Conservation (phyloP, 2,113 vertebrate species). For the Anguilla rostrata region DNA sequence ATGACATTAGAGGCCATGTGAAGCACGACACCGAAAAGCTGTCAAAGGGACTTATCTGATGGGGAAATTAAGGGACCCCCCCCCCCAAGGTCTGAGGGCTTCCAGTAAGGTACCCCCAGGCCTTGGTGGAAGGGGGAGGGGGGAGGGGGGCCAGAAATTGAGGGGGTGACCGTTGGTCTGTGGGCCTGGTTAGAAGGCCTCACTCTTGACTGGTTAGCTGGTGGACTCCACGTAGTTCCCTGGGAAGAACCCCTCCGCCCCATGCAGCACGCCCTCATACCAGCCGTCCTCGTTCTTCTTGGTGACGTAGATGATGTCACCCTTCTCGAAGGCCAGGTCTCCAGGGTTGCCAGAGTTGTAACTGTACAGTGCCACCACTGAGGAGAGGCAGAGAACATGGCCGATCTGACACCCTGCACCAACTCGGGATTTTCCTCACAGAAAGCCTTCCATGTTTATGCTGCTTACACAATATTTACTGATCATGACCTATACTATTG, state of each 20-base stretch:
- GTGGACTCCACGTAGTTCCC: conserved; percentile 84
- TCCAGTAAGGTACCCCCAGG: background rate
- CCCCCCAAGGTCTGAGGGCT: background rate
- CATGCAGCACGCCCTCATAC: conserved; percentile 86
- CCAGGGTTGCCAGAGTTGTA: conserved; percentile 85
- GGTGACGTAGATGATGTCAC: conserved; percentile 87
- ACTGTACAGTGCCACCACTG: conserved; percentile 91
- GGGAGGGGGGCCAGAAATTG: conserved; percentile 38
- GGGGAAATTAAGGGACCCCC: background rate
- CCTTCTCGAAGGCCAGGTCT: conserved; percentile 83
- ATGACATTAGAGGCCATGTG: background rate
- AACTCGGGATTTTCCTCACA: background rate
- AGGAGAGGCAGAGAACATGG: conserved; percentile 39
- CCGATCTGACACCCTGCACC: background rate
- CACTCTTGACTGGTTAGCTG: conserved; percentile 44
- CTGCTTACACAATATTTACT: too few species aligned
- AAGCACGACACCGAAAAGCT: background rate
- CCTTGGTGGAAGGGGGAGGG: background rate
- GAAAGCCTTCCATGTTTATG: background rate
- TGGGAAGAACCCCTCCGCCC: conserved; percentile 85
- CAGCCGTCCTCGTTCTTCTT: conserved; percentile 87
- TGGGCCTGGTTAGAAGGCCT: background rate
- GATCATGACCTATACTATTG: too few species aligned
- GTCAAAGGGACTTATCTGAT: too few species aligned
- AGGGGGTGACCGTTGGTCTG: background rate